Evolutionary conservation across 2,888 invertebrate genomes (phyloP), one percentile per base, ranked within the genome.

Genomic region (Drosophila dives): DNA sequence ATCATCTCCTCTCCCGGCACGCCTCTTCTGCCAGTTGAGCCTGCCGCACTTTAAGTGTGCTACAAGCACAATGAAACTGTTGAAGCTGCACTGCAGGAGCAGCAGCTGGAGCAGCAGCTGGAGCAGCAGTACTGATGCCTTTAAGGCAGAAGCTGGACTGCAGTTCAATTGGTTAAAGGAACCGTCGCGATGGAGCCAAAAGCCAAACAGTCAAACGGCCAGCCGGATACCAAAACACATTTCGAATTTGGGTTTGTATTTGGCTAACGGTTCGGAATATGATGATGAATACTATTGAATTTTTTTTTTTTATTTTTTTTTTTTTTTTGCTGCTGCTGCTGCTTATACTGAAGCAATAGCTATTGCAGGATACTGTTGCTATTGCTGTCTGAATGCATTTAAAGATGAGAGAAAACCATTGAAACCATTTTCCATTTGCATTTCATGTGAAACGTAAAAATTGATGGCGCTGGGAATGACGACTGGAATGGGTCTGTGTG

Each of bases 351-450:
- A 23, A 34, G 23, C 11, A 23, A 5, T 26, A 36, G 11, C 26
- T 40, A 58, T 48, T 64, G 48, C 49, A 64, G 60, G 60, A 51
- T 54, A 36, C 33, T 29, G 50, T 17, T 77, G 63, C 63, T 60
- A 55, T 40, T 65, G 45, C 55, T 68, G 56, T 62, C 53, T 66
- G 62, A 50, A 60, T 83, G 79, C 86, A 83, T 74, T 85, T 83
- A 76, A 81, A 72, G 83, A 81, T 79, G 74, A 70, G 53, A 40
- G 62, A 53, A 61, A 74, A 50, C 51, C 69, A 81, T 68, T 76
- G 79, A 79, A 79, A 72, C 63, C 81, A 76, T 74, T 85, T 80
- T 70, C 72, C 67, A 72, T 69, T 80, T 80, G 80, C 80, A 77
- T 80, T 74, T 75, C 61, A 72, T 72, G 71, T 75, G 68, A 77